Evolutionary conservation across 2,888 invertebrate genomes (phyloP), one percentile per base, ranked within the genome.

Genomic region (Tenthredo livida): DNA sequence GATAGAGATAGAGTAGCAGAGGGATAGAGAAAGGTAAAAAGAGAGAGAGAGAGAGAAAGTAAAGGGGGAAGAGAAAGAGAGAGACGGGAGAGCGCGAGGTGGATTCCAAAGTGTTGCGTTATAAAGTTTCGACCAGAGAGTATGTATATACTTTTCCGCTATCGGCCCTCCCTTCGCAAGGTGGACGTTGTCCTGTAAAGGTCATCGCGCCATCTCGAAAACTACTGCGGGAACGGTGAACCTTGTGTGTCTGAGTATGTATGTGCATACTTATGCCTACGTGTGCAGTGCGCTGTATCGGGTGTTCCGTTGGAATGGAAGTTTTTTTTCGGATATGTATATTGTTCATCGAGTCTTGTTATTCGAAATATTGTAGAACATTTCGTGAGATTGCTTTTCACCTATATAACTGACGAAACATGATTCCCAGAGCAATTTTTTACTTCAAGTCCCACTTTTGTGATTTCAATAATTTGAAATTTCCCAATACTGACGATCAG

Each of bases 101-200:
- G 83, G 70, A 83, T 70, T 83, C 67, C 67, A 29, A 83, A 70
- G 67, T 83, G 83, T 83, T 70, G 83, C 83, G 83, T 83, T 83
- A 83, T 83, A 70, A 47, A 67, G 80, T 80, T 80, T 61, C 80
- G 80, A 80, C 61, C 80, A 25, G 80, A 61, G 80, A 50, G 40
- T 61, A 61, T 40, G 33, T 37, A 40, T 80, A 33, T 61, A 77
- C 61, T 65, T 80, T 80, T 43, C 61, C 33, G 43, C 83, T 29
- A 29, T 80, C 65, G 67, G 50, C 83, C 83, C 47, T 83, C 67
- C 67, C 67, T 83, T 83, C 47, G 80, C 61, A 61, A 58, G 61
- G 61, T 77, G 77, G 50, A 77, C 77, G 80, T 65, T 65, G 37
- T 80, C 80, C 65, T 65, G 61, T n/a, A 80, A 83, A 83, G 83